Evolutionary conservation across 2,888 invertebrate genomes (phyloP), one percentile per base, ranked within the genome.

Genomic region (Pasiphila rectangulata): DNA sequence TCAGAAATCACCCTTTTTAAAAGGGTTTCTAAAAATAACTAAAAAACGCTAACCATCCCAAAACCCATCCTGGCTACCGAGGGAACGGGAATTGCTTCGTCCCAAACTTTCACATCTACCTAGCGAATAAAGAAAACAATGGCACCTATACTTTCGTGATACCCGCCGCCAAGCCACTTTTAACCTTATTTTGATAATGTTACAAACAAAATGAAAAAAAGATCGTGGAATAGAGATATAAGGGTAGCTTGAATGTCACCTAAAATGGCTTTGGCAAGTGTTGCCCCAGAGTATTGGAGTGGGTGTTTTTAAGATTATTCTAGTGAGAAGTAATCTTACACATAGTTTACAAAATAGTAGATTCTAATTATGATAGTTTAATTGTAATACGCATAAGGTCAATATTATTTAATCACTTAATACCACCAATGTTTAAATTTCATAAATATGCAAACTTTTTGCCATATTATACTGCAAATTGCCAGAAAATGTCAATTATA

Each of bases 31-130:
- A 50, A 45, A 46, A 45, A 50, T 50, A 50, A 50, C 50, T 50
- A 50, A 50, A 50, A 50, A 50, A 50, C 50, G 50, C 50, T 45
- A 50, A 50, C 45, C 37, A 34, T 46, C 45, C 45, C 35, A 30
- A 50, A 50, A 41, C 37, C 45, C 41, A 50, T 50, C 36, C 37
- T 17, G 32, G 39, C 50, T 45, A 41, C 45, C 50, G 50, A 50
- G 50, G 55, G 53, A 52, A 47, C 55, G 52, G 52, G 57, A 54
- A 57, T 57, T 47, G 59, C 50, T 50, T 38, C 45, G 53, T 55
- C 50, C 53, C 54, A 51, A 54, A 59, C 59, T 59, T 57, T 59
- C 59, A 59, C 59, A 56, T 56, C 56, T 54, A 47, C 51, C 56
- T 56, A 54, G 54, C 54, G 52, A 50, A 51, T 46, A 51, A 46